Evolutionary conservation across 2,888 invertebrate genomes (phyloP).

Genomic region (Drosophila flavopinicola): DNA sequence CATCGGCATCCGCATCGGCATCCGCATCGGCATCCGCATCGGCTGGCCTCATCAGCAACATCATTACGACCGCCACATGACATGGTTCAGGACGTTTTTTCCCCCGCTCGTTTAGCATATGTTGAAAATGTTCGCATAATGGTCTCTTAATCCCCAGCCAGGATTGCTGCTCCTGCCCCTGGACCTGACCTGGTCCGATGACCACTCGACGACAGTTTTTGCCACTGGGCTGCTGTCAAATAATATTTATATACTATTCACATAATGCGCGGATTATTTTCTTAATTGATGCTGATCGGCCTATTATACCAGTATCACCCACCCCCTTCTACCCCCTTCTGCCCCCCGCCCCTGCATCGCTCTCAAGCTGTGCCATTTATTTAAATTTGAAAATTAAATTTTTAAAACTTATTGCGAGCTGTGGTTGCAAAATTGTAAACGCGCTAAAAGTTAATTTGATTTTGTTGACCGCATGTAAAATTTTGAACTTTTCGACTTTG

Average conservation of each 20-base stretch:
- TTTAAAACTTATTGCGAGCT: conserved; percentile 43
- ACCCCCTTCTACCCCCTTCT: no score
- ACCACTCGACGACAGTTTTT: conserved; percentile 58
- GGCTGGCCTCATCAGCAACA: conserved; percentile 36
- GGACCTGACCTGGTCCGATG: conserved; percentile 25
- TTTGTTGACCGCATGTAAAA: conserved; percentile 66
- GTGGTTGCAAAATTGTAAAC: conserved; percentile 49
- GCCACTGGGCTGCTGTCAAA: conserved; percentile 51
- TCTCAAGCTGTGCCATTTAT: conserved; percentile 1
- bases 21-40: conserved; percentile 15
- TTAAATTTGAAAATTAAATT: conserved; percentile 55
- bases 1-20: conserved; percentile 2
- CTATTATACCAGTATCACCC: conserved; percentile 47
- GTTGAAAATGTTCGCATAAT: conserved; percentile 59
- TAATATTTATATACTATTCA: conserved; percentile 71
- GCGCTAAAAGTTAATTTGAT: conserved; percentile 74
- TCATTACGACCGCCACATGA: conserved; percentile 57
- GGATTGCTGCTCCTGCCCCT: conserved; percentile 10
- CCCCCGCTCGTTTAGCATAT: conserved; percentile 57
- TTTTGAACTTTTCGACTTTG: conserved; percentile 67
- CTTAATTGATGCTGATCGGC: conserved; percentile 72
- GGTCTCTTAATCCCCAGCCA: conserved; percentile 49
- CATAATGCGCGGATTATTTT: conserved; percentile 73
- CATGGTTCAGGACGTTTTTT: conserved; percentile 28
- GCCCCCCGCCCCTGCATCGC: neutral